Evolutionary conservation across 1,140 invertebrate genomes (phyloP).

Genomic region (Leptopilina clavipes): DNA sequence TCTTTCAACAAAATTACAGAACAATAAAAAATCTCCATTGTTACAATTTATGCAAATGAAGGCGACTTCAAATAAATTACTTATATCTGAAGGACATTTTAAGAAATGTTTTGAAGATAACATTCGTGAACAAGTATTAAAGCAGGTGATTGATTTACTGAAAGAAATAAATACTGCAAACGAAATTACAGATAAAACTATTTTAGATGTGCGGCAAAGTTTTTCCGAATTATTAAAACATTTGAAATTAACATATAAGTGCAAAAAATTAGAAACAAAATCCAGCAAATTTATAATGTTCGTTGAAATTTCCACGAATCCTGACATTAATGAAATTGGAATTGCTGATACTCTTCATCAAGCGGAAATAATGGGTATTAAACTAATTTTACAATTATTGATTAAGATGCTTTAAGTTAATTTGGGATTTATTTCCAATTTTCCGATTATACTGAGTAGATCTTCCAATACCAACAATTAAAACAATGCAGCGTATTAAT

Average conservation of each 20-base stretch:
- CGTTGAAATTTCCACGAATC: background rate
- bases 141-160: background rate
- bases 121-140: constrained; percentile 39
- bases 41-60: background rate
- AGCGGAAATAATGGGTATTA: background rate
- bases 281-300: background rate
- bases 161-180: background rate
- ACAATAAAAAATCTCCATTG: background rate
- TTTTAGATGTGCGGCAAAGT: background rate
- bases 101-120: background rate
- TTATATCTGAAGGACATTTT: background rate
- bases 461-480: too few relatives aligned
- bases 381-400: background rate
- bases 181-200: background rate
- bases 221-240: background rate
- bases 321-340: background rate
- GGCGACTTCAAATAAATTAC: background rate
- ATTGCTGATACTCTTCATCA: background rate
- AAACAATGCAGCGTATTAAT: too few relatives aligned
- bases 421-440: too few relatives aligned
- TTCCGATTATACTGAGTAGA: too few relatives aligned
- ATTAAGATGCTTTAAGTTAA: background rate
- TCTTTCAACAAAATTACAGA: background rate
- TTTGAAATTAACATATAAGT: background rate
- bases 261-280: background rate